A percentile compares a stretch with the other conserved stretches of the same genome.
phyloP scores from a whole-genome alignment of 2,113 vertebrate species.

The Boulengeromyrus knoepffleri region DNA sequence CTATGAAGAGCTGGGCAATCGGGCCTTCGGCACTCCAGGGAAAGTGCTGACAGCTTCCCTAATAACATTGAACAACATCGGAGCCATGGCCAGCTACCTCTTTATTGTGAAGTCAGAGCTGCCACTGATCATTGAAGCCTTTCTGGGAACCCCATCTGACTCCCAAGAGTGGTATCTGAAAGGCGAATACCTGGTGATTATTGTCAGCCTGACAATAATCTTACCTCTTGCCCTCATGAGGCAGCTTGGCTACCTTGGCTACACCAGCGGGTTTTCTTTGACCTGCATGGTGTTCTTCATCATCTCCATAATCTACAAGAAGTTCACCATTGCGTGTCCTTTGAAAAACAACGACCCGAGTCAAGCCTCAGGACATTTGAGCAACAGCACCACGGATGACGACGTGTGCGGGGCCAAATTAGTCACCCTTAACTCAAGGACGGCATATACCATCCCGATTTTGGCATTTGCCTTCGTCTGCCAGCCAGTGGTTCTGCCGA shows the following conservation, averaged over 20 bases:
- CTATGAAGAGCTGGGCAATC: not conserved
- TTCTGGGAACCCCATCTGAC: slow-evolving; percentile 31
- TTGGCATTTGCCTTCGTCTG: slow-evolving; percentile 76
- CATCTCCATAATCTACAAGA: slow-evolving; percentile 74
- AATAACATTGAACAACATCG: slow-evolving; percentile 76
- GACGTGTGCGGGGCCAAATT: slow-evolving; percentile 47
- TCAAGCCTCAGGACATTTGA: slow-evolving; percentile 30
- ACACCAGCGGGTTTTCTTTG: slow-evolving; percentile 80
- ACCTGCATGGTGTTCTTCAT: slow-evolving; percentile 82
- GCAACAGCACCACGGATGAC: slow-evolving; percentile 32
- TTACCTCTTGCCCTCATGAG: slow-evolving; percentile 75
- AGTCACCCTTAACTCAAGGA: slow-evolving; percentile 70
- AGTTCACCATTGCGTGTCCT: slow-evolving; percentile 61
- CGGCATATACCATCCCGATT: slow-evolving; percentile 67
- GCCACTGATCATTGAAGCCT: slow-evolving; percentile 62
- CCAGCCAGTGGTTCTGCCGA: slow-evolving; percentile 75
- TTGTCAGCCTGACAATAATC: slow-evolving; percentile 66
- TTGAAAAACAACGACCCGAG: slow-evolving; percentile 23
- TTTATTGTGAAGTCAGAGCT: slow-evolving; percentile 81
- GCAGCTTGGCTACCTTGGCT: slow-evolving; percentile 74
- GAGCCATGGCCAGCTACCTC: slow-evolving; percentile 83
- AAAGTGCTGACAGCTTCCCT: slow-evolving; percentile 65
- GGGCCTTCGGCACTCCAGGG: slow-evolving; percentile 63
- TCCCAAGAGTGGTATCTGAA: slow-evolving; percentile 69
- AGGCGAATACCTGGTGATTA: slow-evolving; percentile 69